Base-by-base conservation (phyloP, 2,797 vertebrate genomes). In the Pseudotriccus pelzelni region DNA sequence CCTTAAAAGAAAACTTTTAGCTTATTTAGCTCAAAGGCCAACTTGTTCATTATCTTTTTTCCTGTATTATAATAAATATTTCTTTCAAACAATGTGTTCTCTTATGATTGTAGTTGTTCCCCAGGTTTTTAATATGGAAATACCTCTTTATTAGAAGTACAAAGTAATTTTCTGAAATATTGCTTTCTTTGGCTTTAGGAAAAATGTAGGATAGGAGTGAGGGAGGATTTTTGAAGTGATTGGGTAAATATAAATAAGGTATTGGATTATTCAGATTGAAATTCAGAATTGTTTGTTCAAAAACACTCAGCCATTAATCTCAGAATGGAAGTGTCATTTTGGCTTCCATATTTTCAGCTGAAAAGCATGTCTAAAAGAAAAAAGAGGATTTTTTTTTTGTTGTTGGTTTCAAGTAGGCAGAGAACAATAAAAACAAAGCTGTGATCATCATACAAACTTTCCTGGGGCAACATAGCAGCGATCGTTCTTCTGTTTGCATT, bases 211-310 rank as follows among this genome's bases (percentile, higher is more conserved):
- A 59, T 30, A 20, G 52, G 43, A 53, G 5, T 16, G 44, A 82
- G 16, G n/a, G 16, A 90, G 23, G 44, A 39, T 77, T 92, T 93
- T 89, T 84, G n/a, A 79, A 89, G 16, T 53, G 32, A 18, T 75
- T 49, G 21, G 4, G 4, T 53, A 56, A 84, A 67, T 50, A 56
- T 66, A 92, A 93, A 70, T 53, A 94, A 91, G 80, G 18, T 52
- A 89, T 84, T 78, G 60, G 96, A 86, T 74, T 63, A 41, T 67
- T 58, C 81, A 74, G 66, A 77, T 84, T 72, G 50, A 92, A 86
- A 94, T 68, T 93, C 93, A 88, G 76, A 62, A 87, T 72, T 55
- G 14, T 12, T 68, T 64, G 52, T 67, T 85, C 18, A 53, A 41
- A 87, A 80, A 30, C 22, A 59, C 1, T 3, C 34, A 84, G 58